Evolutionary conservation across 1,140 invertebrate genomes (phyloP).

Genomic region (Cepaea nemoralis): DNA sequence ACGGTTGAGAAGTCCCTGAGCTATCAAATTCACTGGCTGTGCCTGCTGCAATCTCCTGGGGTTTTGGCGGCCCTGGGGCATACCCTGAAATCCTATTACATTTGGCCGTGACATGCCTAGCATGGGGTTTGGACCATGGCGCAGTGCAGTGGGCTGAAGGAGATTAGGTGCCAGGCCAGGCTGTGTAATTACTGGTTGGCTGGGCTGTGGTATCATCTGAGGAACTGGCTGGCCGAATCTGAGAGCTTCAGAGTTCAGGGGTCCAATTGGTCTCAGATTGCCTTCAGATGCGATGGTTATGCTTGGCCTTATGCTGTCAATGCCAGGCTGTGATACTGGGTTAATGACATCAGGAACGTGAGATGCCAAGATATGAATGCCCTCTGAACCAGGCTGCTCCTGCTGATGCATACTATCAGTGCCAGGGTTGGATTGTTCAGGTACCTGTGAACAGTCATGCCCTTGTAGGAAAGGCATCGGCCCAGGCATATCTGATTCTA

Average conservation of each 20-base stretch:
- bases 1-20: constrained; percentile 30
- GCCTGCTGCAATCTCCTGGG: neutral
- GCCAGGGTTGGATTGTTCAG: constrained; percentile 31
- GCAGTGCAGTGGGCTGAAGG: neutral
- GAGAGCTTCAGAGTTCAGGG: neutral
- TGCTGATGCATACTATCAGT: constrained; percentile 7
- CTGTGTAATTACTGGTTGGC: constrained; percentile 4
- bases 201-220: neutral
- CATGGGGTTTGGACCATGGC: neutral
- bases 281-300: constrained; percentile 1
- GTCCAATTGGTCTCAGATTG: constrained; percentile 5
- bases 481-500: constrained; percentile 15
- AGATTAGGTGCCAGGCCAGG: neutral
- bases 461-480: constrained; percentile 12
- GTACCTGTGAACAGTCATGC: constrained; percentile 1
- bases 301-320: neutral
- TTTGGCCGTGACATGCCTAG: neutral
- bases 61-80: neutral
- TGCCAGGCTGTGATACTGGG: neutral
- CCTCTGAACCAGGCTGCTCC: constrained; percentile 5
- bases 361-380: too few relatives aligned
- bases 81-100: constrained; percentile 3
- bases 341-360: neutral
- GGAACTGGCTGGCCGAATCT: constrained; percentile 4
- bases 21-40: constrained; percentile 12